Conservation (phyloP, 2,113 vertebrate species). For the Apteryx owenii region DNA sequence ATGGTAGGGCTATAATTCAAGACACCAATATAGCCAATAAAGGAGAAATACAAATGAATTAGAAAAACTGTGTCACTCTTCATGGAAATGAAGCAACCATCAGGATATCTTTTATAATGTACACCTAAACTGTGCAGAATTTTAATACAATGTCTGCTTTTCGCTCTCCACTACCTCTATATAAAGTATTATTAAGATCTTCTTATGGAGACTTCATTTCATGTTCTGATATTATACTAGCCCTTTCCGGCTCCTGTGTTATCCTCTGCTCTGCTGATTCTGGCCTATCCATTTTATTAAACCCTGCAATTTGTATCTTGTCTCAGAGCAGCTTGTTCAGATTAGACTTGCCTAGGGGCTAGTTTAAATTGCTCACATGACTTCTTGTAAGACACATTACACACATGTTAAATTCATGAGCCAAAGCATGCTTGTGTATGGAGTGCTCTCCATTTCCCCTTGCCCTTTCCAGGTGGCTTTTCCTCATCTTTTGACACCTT, state of each 20-base stretch:
- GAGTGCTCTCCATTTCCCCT: neutral
- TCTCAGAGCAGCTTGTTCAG: conserved; percentile 59
- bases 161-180: neutral
- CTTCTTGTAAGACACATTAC: conserved; percentile 47
- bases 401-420: conserved; percentile 64
- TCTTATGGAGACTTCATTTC: neutral
- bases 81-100: neutral
- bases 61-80: neutral
- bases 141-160: neutral
- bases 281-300: conserved; percentile 35
- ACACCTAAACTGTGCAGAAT: neutral
- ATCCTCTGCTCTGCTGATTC: neutral
- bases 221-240: neutral
- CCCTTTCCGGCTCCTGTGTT: neutral
- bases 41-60: neutral
- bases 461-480: conserved; percentile 53
- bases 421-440: conserved; percentile 25
- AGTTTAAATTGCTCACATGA: conserved; percentile 68
- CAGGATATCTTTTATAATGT: neutral
- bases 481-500: conserved; percentile 14
- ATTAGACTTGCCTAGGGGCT: conserved; percentile 58
- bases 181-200: neutral
- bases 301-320: conserved; percentile 59
- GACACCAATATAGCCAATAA: neutral
- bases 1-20: neutral